Conservation (phyloP, 2,113 vertebrate genomes). For the Typhlomys cinereus region DNA sequence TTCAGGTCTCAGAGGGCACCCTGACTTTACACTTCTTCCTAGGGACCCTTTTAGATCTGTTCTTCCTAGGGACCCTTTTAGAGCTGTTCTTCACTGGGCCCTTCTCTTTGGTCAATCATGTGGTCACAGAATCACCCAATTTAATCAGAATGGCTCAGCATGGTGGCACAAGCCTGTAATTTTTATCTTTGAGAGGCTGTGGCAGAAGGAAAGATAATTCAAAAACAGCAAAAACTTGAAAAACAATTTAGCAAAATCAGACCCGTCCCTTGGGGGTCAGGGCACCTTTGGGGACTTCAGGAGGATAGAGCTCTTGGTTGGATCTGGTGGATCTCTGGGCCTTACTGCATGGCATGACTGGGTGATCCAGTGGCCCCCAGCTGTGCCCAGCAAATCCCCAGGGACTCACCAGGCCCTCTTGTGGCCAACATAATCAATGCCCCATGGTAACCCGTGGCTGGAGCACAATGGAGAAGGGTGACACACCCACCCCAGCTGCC, state of each 20-base stretch:
- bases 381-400: not conserved
- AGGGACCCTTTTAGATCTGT: not conserved
- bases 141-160: not conserved
- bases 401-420: slow-evolving; percentile 40
- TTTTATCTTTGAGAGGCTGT: not conserved
- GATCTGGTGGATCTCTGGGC: not conserved
- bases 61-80: not conserved
- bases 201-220: not conserved
- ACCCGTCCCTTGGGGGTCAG: not conserved
- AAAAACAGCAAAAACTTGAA: not conserved
- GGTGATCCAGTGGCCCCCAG: not conserved
- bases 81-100: no score
- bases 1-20: not conserved
- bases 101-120: not conserved
- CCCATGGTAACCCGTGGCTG: not conserved
- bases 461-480: not conserved
- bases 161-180: not conserved
- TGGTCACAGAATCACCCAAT: not conserved
- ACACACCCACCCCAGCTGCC: not conserved
- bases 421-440: slow-evolving; percentile 35
- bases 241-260: not conserved
- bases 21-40: not conserved
- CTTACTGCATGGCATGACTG: accelerated
- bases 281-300: not conserved
- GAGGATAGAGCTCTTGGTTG: not conserved